A percentile compares a stretch with the other conserved stretches of the same genome.
These are phyloP conservation scores for Mythimna loreyi DNA, from an alignment of 2,888 invertebrate genomes.

Conservation along the genomic window DNA sequence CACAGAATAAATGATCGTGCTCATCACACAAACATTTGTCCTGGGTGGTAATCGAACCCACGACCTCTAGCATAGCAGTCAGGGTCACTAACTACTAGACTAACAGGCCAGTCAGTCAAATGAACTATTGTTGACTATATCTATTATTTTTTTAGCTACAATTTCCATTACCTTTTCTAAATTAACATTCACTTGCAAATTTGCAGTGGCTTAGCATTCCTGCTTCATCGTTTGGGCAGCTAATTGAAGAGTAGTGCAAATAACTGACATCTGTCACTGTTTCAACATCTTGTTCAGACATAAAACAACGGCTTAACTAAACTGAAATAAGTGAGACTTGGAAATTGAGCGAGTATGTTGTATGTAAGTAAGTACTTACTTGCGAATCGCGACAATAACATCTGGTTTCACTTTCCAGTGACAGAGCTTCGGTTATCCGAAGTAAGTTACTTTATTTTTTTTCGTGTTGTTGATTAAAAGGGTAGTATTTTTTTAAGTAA, in stretches of 20 bases:
- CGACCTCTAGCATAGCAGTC: too few relatives aligned
- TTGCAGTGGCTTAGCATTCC: constrained; percentile 22
- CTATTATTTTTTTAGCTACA: background rate
- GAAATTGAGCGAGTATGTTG: constrained; percentile 48
- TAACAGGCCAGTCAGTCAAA: too few relatives aligned
- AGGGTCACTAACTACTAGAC: too few relatives aligned
- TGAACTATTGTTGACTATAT: background rate
- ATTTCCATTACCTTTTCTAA: background rate
- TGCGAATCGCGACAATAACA: constrained; percentile 55
- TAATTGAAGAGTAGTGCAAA: constrained; percentile 51
- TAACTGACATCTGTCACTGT: constrained; percentile 61
- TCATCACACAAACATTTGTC: too few relatives aligned
- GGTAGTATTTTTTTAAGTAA: constrained; percentile 2
- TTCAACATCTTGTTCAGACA: constrained; percentile 61
- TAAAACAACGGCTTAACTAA: constrained; percentile 58
- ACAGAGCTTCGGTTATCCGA: constrained; percentile 40
- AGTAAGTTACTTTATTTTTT: constrained; percentile 28
- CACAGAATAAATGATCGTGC: too few relatives aligned
- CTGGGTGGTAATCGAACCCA: too few relatives aligned
- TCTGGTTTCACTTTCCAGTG: constrained; percentile 60
- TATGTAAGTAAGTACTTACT: constrained; percentile 28
- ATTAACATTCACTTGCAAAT: constrained; percentile 16
- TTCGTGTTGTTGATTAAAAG: constrained; percentile 1
- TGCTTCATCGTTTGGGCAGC: constrained; percentile 35
- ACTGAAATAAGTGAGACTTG: constrained; percentile 46